Conservation (phyloP, 2,797 vertebrate species). For the Carcharodon carcharias region DNA sequence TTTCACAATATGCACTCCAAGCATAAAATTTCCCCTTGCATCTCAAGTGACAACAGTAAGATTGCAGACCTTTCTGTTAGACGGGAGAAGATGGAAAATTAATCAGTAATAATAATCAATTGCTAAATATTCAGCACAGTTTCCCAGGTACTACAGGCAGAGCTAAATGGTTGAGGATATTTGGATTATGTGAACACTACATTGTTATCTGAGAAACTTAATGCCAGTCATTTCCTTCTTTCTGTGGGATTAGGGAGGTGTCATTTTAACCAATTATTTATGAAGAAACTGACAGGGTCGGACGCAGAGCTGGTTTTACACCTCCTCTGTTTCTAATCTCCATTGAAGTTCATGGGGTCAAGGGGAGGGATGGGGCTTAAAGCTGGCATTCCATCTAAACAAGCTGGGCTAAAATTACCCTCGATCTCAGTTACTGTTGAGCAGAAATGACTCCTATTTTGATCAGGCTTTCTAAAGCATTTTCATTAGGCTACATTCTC, state of each 20-base stretch:
- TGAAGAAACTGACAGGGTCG: background rate
- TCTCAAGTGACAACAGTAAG: background rate
- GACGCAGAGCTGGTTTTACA: background rate
- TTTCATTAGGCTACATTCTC: background rate
- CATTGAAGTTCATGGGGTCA: background rate
- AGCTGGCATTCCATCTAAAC: background rate
- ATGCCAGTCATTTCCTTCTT: background rate
- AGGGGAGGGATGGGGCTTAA: too few relatives aligned
- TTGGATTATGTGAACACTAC: background rate
- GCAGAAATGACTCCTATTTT: background rate
- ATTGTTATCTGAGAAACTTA: background rate
- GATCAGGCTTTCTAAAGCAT: background rate
- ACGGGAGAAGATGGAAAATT: background rate
- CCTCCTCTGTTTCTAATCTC: background rate
- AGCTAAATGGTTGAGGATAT: background rate
- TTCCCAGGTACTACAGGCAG: background rate
- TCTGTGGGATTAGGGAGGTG: background rate
- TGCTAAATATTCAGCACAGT: background rate
- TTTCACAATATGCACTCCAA: background rate
- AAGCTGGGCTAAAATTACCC: background rate
- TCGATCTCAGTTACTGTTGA: background rate
- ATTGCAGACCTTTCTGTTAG: background rate
- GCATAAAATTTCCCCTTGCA: background rate
- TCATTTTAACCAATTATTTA: background rate
- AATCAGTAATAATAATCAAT: background rate